phyloP scores from a whole-genome alignment of 2,113 vertebrate genomes.

The Notarius lentiginosus region DNA sequence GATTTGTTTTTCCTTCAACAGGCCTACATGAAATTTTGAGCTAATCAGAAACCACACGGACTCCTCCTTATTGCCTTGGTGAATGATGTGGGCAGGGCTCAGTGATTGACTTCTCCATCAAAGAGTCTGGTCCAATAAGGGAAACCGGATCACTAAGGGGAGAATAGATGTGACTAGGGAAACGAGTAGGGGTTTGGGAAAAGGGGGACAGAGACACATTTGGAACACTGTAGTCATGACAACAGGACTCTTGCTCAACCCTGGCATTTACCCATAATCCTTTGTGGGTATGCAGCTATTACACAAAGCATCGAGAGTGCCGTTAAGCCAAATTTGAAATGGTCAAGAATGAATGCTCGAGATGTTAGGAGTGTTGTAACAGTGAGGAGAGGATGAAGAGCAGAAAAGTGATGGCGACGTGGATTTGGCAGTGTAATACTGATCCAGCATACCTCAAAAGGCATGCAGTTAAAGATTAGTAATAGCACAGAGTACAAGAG shows the following conservation, averaged over 20 bases:
- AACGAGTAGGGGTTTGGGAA: slow-evolving; percentile 32
- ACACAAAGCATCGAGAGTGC: neutral
- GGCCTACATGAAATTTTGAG: slow-evolving; percentile 51
- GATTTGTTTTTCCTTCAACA: neutral
- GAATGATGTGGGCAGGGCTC: slow-evolving; percentile 58
- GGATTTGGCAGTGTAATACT: slow-evolving; percentile 52
- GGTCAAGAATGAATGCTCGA: slow-evolving; percentile 19
- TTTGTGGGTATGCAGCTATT: slow-evolving; percentile 32
- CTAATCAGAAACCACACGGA: slow-evolving; percentile 66
- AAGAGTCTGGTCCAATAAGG: slow-evolving; percentile 61
- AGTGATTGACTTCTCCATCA: slow-evolving; percentile 43
- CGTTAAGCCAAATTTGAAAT: slow-evolving; percentile 7
- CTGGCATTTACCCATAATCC: slow-evolving; percentile 60
- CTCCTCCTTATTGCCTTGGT: slow-evolving; percentile 67
- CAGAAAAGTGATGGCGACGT: neutral
- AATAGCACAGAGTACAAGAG: slow-evolving; percentile 17
- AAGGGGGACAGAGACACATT: slow-evolving; percentile 35
- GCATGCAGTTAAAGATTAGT: slow-evolving; percentile 50
- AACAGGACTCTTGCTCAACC: slow-evolving; percentile 59
- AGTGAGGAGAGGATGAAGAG: neutral
- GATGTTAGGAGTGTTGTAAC: slow-evolving; percentile 4
- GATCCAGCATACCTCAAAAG: slow-evolving; percentile 39
- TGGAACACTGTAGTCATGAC: slow-evolving; percentile 61
- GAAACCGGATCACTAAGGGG: slow-evolving; percentile 30
- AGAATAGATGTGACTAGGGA: slow-evolving; percentile 43